Conservation (phyloP, 1,140 invertebrate genomes). For the Eubasilissa regina region DNA sequence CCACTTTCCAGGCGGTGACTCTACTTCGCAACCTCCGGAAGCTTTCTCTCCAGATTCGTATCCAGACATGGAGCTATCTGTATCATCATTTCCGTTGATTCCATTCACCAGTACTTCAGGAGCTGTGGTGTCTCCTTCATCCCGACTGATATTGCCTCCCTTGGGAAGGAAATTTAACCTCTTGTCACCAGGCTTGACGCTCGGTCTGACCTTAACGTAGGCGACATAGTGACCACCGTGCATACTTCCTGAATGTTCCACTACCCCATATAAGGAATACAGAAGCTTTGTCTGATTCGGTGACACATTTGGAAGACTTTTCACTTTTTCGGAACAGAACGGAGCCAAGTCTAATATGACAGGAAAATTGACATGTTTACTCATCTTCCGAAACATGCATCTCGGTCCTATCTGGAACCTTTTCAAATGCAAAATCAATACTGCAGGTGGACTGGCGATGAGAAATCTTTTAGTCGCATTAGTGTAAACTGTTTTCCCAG, state of each 20-base stretch:
- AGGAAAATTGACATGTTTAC: slow-evolving; percentile 91
- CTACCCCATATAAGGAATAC: slow-evolving; percentile 95
- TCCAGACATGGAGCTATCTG: slow-evolving; percentile 68
- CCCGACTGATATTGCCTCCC: slow-evolving; percentile 70
- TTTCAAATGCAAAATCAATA: slow-evolving; percentile 96
- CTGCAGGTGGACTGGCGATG: slow-evolving; percentile 90
- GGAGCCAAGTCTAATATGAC: slow-evolving; percentile 90
- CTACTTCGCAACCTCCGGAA: slow-evolving; percentile 63
- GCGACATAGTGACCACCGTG: slow-evolving; percentile 97
- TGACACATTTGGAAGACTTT: slow-evolving; percentile 77
- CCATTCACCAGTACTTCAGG: slow-evolving; percentile 70
- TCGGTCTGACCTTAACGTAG: slow-evolving; percentile 85
- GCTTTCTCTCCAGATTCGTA: slow-evolving; percentile 68
- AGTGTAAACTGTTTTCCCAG: slow-evolving; percentile 86
- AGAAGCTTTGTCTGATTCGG: slow-evolving; percentile 80
- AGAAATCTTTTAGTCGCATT: slow-evolving; percentile 94
- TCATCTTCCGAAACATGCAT: slow-evolving; percentile 83
- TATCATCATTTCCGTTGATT: slow-evolving; percentile 69
- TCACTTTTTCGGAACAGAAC: slow-evolving; percentile 87
- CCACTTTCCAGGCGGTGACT: slow-evolving; percentile 86
- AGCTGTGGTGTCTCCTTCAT: slow-evolving; percentile 63
- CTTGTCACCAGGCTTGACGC: slow-evolving; percentile 74
- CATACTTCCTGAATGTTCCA: slow-evolving; percentile 93
- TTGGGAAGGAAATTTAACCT: slow-evolving; percentile 80
- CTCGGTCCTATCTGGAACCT: slow-evolving; percentile 81